Base-by-base conservation (phyloP, 2,113 vertebrate genomes). In the Eulacestoma nigropectus region DNA sequence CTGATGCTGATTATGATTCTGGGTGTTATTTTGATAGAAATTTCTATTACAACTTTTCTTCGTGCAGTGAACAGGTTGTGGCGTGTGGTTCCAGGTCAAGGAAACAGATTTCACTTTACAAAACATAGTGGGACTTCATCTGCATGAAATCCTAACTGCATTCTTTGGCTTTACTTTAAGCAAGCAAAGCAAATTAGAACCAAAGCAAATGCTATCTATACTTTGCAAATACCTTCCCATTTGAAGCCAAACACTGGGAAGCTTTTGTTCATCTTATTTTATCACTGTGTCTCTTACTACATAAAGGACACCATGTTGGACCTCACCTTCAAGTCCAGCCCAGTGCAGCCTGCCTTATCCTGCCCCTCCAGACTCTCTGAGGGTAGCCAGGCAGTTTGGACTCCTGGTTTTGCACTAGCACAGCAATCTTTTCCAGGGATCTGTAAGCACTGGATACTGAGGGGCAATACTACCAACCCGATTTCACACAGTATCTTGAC, bases 161-260 rank as follows among this genome's bases (percentile, higher is more conserved):
- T 90, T 76, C 53, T 89, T 95, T 93, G 87, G 49, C 82, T 96
- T 95, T 79, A 81, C 27, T 77, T 84, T 68, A 93, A 88, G 57
- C 49, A 91, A 83, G 74, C 2, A 2, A 89, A 96, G 89, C 57
- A 87, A 95, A 94, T 87, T 85, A 64, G 63, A 91, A 81, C 47
- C 60, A 88, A 62, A 91, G 47, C 35, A 91, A 92, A 68, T 44
- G 17, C 74, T 74, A 27, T 41, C 23, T 84, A 47, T 57, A 50
- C 39, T 67, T 27, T 57, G 33, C 25, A 89, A 92, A 83, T 49
- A 86, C 55, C 53, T 96, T 91, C 49, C 53, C 21, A 41, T 88
- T 95, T 90, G 44, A 84, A 94, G n/a, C 30, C 70, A 88, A 70
- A 78, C 17, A 35, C 16, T 41, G 37, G 39, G 29, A 63, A 80